A percentile compares a stretch with the other conserved stretches of the same genome.
These are phyloP conservation scores for Oreotrochilus melanogaster DNA, from an alignment of 2,113 vertebrate genomes.

Conservation along the genomic window DNA sequence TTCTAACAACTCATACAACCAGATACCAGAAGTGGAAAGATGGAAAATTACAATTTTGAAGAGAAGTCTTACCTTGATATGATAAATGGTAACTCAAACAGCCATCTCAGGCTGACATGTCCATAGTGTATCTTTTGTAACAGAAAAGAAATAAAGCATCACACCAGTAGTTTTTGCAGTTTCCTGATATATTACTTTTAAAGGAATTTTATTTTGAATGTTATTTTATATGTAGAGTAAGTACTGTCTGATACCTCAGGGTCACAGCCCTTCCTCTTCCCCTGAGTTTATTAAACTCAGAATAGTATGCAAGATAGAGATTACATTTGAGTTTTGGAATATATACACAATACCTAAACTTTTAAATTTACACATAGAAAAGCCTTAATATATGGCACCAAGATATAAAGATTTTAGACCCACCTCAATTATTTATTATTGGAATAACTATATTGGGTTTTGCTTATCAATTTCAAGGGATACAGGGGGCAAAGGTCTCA, in stretches of 20 bases:
- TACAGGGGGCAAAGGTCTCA: neutral
- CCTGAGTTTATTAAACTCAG: neutral
- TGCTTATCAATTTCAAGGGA: neutral
- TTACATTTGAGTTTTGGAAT: neutral
- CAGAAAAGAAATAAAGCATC: neutral
- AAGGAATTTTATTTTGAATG: neutral
- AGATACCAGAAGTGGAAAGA: neutral
- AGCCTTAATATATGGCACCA: neutral
- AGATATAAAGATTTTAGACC: neutral
- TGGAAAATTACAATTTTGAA: neutral
- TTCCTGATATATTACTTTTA: neutral
- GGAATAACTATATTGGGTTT: neutral
- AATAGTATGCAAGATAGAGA: neutral
- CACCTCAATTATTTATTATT: neutral
- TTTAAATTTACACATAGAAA: neutral
- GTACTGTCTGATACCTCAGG: neutral
- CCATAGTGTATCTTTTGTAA: neutral
- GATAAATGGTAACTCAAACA: neutral
- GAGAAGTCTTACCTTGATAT: neutral
- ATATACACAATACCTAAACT: neutral
- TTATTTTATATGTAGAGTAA: neutral
- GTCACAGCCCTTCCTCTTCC: accelerated
- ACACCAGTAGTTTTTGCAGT: neutral
- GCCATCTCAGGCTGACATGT: neutral
- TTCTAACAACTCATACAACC: neutral